These are phyloP conservation scores for Dichetophora obliterata DNA, from an alignment of 2,888 invertebrate genomes.

Conservation along the genomic window DNA sequence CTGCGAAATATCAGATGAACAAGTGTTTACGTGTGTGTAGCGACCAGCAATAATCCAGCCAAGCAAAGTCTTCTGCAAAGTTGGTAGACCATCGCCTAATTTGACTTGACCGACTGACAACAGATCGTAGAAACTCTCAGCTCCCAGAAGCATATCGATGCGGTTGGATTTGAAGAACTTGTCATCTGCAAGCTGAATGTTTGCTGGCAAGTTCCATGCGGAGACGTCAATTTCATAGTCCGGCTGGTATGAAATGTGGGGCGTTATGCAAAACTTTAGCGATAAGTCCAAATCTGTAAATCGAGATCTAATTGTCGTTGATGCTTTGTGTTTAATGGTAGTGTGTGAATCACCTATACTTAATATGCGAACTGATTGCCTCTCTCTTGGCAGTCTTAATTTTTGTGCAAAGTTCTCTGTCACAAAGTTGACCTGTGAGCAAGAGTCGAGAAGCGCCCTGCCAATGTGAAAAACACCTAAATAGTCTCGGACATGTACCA, in stretches of 20 bases:
- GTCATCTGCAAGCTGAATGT: slow-evolving; percentile 11
- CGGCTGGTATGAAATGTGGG: slow-evolving; percentile 44
- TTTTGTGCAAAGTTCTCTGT: slow-evolving; percentile 41
- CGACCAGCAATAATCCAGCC: slow-evolving; percentile 48
- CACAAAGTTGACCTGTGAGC: slow-evolving; percentile 41
- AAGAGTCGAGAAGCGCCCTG: too few species aligned
- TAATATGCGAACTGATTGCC: too few species aligned
- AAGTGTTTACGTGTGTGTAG: too few species aligned
- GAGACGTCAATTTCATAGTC: slow-evolving; percentile 34
- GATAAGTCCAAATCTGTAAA: too few species aligned
- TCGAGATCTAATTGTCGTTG: too few species aligned
- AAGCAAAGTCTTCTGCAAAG: slow-evolving; percentile 47
- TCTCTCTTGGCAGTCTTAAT: slow-evolving; percentile 29
- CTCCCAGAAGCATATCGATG: slow-evolving; percentile 46
- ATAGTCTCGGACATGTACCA: too few species aligned
- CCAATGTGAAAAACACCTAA: too few species aligned
- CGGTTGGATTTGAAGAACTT: slow-evolving; percentile 30
- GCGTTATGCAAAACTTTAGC: slow-evolving; percentile 44
- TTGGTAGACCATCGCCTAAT: slow-evolving; percentile 28
- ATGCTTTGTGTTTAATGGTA: too few species aligned
- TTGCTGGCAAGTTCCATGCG: slow-evolving; percentile 43
- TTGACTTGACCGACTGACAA: slow-evolving; percentile 17
- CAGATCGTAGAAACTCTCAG: slow-evolving; percentile 43
- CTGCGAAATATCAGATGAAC: too few species aligned
- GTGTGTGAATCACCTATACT: too few species aligned